These are phyloP conservation scores for Picathartes gymnocephalus DNA, from an alignment of 2,113 vertebrate species.

Conservation along the genomic window DNA sequence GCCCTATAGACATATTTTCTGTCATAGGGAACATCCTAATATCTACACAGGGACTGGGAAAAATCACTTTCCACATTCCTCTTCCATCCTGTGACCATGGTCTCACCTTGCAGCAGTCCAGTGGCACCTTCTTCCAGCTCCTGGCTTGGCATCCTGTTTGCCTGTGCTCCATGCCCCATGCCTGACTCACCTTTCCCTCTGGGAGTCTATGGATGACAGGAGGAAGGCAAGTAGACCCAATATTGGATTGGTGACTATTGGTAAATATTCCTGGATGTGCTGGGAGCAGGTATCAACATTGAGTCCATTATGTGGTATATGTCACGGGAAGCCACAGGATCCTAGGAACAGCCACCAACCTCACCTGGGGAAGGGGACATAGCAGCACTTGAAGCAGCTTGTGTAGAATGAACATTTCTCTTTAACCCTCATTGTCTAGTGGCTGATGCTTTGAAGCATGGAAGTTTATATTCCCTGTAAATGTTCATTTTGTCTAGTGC, in stretches of 20 bases:
- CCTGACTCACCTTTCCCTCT: neutral
- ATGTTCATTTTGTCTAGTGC: neutral
- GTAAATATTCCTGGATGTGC: rapidly evolving
- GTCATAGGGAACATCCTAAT: too few species aligned
- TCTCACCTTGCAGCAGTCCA: neutral
- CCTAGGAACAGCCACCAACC: neutral
- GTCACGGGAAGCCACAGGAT: neutral
- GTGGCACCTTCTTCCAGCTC: neutral
- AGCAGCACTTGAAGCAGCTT: neutral
- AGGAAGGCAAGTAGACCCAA: rapidly evolving
- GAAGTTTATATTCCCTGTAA: neutral
- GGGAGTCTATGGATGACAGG: neutral
- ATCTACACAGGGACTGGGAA: neutral
- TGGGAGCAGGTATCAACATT: neutral
- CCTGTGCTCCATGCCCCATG: rapidly evolving
- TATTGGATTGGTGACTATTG: neutral
- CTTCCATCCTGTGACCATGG: too few species aligned
- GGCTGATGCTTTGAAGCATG: neutral
- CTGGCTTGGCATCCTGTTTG: neutral
- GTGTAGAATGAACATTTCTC: neutral
- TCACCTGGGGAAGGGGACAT: neutral
- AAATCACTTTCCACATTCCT: neutral
- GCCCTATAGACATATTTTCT: rapidly evolving
- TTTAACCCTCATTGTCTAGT: neutral
- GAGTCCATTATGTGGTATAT: neutral